These are phyloP conservation scores for Tachysurus fulvidraco DNA, from an alignment of 2,113 vertebrate genomes.

Conservation along the genomic window DNA sequence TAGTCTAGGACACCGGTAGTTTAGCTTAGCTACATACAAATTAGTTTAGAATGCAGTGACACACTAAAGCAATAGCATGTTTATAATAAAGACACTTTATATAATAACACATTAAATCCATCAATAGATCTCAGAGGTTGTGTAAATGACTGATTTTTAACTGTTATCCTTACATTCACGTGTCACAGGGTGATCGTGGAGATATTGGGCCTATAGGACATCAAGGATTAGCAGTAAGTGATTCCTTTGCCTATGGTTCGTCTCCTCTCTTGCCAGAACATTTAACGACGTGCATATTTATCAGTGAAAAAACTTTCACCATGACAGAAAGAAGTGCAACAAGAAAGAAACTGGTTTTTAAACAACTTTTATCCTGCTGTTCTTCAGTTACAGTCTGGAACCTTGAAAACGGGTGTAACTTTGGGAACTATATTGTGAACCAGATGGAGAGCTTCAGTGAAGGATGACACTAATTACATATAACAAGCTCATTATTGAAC, in stretches of 20 bases:
- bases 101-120: neutral
- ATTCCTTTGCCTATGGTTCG: neutral
- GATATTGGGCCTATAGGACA: slow-evolving; percentile 68
- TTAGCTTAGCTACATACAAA: too few species aligned
- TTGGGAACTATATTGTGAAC: neutral
- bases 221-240: slow-evolving; percentile 72
- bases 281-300: neutral
- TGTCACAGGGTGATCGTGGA: slow-evolving; percentile 73
- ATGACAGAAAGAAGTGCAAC: neutral
- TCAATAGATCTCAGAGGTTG: neutral
- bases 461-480: neutral
- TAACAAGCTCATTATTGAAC: neutral
- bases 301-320: neutral
- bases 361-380: neutral
- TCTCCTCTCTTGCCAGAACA: neutral
- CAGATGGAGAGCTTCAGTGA: neutral
- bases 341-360: neutral
- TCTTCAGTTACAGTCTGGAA: neutral
- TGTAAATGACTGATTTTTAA: neutral
- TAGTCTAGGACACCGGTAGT: too few species aligned
- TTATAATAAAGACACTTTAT: neutral
- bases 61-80: neutral
- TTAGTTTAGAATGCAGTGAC: neutral
- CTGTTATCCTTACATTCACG: neutral
- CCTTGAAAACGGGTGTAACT: neutral